Percentiles rank a stretch among this genome's conserved stretches.
phyloP scores from a whole-genome alignment of 2,113 vertebrate species.

The Origma solitaria region DNA sequence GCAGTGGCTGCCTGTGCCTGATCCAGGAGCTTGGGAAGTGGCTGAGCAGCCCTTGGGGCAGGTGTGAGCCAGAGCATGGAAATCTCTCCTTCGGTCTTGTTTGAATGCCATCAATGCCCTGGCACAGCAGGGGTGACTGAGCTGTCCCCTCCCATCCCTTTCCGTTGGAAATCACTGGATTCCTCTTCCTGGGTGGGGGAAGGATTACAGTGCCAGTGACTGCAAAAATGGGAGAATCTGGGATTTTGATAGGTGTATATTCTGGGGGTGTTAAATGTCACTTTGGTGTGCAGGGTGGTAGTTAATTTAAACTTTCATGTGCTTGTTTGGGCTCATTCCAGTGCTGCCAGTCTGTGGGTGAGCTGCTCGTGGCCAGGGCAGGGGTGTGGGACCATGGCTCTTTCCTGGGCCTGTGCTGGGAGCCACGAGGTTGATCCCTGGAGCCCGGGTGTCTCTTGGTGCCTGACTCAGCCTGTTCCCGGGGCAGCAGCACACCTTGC shows the following conservation, averaged over 20 bases:
- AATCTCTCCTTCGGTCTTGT: background rate
- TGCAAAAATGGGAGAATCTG: background rate
- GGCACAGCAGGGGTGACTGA: background rate
- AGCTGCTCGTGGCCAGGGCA: background rate
- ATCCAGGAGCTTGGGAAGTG: rapidly evolving
- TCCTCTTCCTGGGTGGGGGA: background rate
- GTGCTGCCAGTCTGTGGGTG: too few relatives aligned
- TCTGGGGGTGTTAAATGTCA: background rate
- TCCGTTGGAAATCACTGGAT: background rate
- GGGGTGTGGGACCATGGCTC: background rate
- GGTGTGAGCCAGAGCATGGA: background rate
- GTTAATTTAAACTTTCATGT: background rate
- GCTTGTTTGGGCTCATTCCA: background rate
- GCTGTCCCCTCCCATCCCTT: background rate
- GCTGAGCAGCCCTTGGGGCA: background rate
- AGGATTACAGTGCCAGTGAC: background rate
- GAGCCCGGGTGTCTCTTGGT: background rate
- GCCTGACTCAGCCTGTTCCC: rapidly evolving
- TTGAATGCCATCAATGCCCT: background rate
- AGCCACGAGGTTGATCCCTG: background rate
- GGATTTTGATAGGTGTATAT: background rate
- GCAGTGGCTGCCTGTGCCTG: background rate
- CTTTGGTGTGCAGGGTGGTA: rapidly evolving
- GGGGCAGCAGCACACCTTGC: background rate
- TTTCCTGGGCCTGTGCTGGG: rapidly evolving